Conservation (phyloP, 2,113 vertebrate genomes). For the Sinocyclocheilus grahami region DNA sequence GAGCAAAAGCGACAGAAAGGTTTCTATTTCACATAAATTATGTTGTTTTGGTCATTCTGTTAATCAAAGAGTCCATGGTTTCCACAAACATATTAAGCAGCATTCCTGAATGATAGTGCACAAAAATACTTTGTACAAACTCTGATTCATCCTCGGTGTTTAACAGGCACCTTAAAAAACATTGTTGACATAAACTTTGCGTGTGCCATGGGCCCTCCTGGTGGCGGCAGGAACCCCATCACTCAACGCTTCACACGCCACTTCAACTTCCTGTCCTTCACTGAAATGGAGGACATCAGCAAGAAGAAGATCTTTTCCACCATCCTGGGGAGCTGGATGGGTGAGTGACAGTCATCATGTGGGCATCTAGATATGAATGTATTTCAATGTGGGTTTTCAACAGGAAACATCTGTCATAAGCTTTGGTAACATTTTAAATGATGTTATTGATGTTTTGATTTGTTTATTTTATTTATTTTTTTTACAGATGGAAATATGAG, state of each 20-base stretch:
- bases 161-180: too few relatives aligned
- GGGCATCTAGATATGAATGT: constrained; percentile 22
- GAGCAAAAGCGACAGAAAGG: too few relatives aligned
- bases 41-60: too few relatives aligned
- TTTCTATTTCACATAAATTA: too few relatives aligned
- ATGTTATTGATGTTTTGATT: constrained; percentile 33
- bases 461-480: neutral
- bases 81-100: too few relatives aligned
- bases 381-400: constrained; percentile 35
- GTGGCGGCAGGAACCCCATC: constrained; percentile 85
- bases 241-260: constrained; percentile 85
- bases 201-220: constrained; percentile 90
- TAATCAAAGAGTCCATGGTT: too few relatives aligned
- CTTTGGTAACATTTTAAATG: neutral
- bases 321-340: constrained; percentile 87
- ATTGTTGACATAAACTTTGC: constrained; percentile 91
- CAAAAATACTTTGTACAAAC: neutral
- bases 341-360: constrained; percentile 71
- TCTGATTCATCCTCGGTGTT: too few relatives aligned
- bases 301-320: constrained; percentile 87
- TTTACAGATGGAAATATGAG: constrained; percentile 65
- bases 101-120: neutral
- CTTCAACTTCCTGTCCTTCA: constrained; percentile 89
- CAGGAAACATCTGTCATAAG: neutral
- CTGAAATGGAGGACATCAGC: constrained; percentile 85